Percentiles rank a stretch among this genome's conserved stretches.
Conservation (phyloP, 2,888 invertebrate genomes). For the Aleiodes leptofemur region DNA sequence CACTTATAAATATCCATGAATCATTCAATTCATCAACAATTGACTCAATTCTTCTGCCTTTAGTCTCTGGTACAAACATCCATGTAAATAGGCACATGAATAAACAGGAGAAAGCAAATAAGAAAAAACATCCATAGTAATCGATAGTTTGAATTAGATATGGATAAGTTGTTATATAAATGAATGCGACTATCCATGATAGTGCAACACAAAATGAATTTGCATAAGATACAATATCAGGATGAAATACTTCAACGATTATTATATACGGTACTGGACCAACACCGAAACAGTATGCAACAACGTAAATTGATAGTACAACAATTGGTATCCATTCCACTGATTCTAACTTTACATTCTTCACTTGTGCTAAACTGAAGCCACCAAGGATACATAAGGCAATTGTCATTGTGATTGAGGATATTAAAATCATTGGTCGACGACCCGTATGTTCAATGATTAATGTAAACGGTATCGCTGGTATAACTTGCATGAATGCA, state of each 20-base stretch:
- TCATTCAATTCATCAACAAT: constrained; percentile 68
- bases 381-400: constrained; percentile 68
- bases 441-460: constrained; percentile 81
- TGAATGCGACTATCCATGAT: constrained; percentile 65
- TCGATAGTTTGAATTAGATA: constrained; percentile 59
- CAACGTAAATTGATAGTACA: constrained; percentile 77
- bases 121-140: constrained; percentile 67
- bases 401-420: constrained; percentile 70
- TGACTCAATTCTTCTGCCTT: constrained; percentile 66
- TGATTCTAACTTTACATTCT: constrained; percentile 57
- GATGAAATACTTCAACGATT: constrained; percentile 76
- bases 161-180: constrained; percentile 66
- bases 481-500: constrained; percentile 77
- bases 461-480: constrained; percentile 74
- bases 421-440: constrained; percentile 75
- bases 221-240: constrained; percentile 63
- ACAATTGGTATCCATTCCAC: constrained; percentile 77
- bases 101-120: constrained; percentile 62
- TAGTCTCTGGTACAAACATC: constrained; percentile 68
- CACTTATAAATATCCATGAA: no score
- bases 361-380: constrained; percentile 51
- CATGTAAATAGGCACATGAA: constrained; percentile 61
- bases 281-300: constrained; percentile 77
- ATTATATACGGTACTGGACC: constrained; percentile 77
- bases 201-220: constrained; percentile 59